Percentiles rank a stretch among this genome's conserved stretches.
These are phyloP conservation scores for Oxyruncus cristatus DNA, from an alignment of 2,113 vertebrate species.

Conservation along the genomic window DNA sequence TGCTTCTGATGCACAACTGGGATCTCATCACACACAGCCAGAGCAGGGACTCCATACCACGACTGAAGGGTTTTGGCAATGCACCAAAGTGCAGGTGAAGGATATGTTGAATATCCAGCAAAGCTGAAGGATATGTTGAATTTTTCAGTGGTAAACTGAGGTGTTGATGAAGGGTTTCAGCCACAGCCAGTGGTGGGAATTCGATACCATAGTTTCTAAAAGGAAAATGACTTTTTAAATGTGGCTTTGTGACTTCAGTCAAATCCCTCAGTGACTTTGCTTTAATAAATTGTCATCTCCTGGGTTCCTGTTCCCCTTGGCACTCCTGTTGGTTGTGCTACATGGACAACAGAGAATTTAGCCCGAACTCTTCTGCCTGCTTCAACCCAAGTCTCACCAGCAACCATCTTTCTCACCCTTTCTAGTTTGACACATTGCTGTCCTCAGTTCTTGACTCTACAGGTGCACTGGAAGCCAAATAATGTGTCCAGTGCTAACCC, in stretches of 20 bases:
- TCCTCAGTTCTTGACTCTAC: neutral
- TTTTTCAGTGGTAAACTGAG: neutral
- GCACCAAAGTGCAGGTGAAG: neutral
- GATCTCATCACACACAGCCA: neutral
- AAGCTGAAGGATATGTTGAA: neutral
- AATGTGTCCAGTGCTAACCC: neutral
- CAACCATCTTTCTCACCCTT: neutral
- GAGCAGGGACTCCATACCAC: rapidly evolving
- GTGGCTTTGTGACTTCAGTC: neutral
- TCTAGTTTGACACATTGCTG: neutral
- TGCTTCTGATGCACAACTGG: rapidly evolving
- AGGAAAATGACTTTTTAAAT: neutral
- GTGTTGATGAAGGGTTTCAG: neutral
- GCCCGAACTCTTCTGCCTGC: neutral
- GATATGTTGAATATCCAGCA: too few relatives aligned
- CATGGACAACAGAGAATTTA: neutral
- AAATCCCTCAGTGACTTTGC: neutral
- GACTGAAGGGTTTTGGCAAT: too few relatives aligned
- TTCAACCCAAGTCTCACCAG: neutral
- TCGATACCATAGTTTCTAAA: neutral
- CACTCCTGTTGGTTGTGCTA: neutral
- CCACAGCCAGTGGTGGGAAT: neutral
- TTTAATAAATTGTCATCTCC: neutral
- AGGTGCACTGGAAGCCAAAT: neutral
- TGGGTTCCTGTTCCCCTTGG: neutral